These are phyloP conservation scores for Lanius collurio DNA, from an alignment of 2,113 vertebrate genomes.

Conservation along the genomic window DNA sequence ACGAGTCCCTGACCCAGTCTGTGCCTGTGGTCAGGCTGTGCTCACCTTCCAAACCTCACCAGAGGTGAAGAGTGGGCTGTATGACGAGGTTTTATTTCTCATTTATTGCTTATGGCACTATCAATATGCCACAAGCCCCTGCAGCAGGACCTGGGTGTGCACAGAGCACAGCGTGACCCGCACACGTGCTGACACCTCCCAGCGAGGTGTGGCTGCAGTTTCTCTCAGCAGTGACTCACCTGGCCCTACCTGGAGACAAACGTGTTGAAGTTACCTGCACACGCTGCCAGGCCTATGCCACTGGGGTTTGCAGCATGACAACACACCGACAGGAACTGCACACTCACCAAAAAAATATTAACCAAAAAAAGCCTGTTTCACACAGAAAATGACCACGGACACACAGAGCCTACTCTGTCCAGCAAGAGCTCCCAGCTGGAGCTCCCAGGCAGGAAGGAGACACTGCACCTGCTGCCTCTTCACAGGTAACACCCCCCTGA, in stretches of 20 bases:
- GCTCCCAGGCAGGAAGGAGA: not conserved
- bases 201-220: slow-evolving; percentile 16
- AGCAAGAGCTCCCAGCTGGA: not conserved
- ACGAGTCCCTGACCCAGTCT: accelerated
- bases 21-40: accelerated
- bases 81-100: accelerated
- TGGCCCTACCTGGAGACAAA: not conserved
- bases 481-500: not conserved
- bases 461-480: not conserved
- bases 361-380: not conserved
- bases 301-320: accelerated
- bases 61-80: accelerated
- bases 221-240: not conserved
- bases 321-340: accelerated
- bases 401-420: not conserved
- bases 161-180: not conserved
- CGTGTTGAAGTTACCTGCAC: not conserved
- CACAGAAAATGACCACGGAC: accelerated
- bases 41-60: not conserved
- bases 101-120: not conserved
- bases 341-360: not conserved
- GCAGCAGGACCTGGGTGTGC: not conserved
- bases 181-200: slow-evolving; percentile 42
- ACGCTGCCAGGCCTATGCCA: accelerated
- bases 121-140: not conserved